Base-by-base conservation (phyloP, 2,888 invertebrate species). In the Pollenia griseotomentosa region DNA sequence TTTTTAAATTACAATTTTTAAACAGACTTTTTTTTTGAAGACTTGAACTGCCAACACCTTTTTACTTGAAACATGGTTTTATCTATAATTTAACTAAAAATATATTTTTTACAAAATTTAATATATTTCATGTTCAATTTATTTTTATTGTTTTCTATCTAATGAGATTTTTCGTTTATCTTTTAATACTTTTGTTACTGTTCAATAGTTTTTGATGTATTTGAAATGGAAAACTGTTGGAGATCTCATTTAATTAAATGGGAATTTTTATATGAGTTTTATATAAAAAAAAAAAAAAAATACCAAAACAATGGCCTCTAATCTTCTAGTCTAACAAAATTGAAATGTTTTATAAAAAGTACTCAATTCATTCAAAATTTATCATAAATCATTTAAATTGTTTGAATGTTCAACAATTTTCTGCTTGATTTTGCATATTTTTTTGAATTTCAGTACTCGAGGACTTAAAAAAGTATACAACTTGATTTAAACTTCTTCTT, bases 211-310 rank as follows among this genome's bases (percentile, higher is more conserved):
- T 90, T 88, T 90, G 90, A 91, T 90, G 90, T 90, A 57, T 90
- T 89, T 89, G 88, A 91, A 19, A 61, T 19, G 16, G 59, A 53
- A 71, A 66, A 89, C 92, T 88, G 92, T 90, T 91, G 92, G 92
- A 92, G 91, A 91, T 89, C 92, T 90, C 89, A 89, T 91, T 92
- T 92, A 91, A 92, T 92, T 91, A 91, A 91, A 90, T 91, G 90
- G 89, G n/a, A 70, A 55, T 70, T 19, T 33, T 33, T 65, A 55
- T 77, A 23, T 11, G 44, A 44, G 57, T 71, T n/a, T 40, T 7
- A 40, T 14, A 33, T 14, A 0, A 10, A 53, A 51, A 10, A 48
- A 11, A 14, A 11, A 59, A n/a, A n/a, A n/a, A n/a, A n/a, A 48
- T 46, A 46, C 33, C 6, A 6, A 33, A 33, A 33, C 33, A 33